These are phyloP conservation scores for Neolamprologus fasciatus DNA, from an alignment of 2,113 vertebrate genomes.

Conservation along the genomic window DNA sequence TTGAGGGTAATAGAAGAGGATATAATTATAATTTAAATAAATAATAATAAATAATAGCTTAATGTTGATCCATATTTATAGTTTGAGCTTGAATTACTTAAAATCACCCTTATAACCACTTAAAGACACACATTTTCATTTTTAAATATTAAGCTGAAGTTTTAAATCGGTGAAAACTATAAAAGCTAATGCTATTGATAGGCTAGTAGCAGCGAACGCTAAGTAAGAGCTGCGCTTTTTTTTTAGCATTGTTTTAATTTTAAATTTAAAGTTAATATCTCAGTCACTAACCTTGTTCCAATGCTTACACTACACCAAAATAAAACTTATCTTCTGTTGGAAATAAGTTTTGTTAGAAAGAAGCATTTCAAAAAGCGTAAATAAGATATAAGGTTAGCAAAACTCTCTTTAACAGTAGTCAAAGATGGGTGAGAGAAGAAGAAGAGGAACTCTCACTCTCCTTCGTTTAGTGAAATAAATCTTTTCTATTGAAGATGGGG, in stretches of 20 bases:
- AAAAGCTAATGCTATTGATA: not conserved
- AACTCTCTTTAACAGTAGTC: not conserved
- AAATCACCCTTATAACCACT: not conserved
- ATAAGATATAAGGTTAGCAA: not conserved
- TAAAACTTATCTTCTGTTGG: fast-evolving
- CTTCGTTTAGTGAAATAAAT: not conserved
- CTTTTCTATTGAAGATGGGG: not conserved
- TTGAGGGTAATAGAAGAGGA: not conserved
- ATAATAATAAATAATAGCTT: not conserved
- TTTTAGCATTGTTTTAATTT: not conserved
- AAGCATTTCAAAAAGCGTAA: not conserved
- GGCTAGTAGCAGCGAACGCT: not conserved
- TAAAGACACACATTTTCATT: not conserved
- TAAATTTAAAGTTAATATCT: not conserved
- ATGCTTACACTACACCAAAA: not conserved
- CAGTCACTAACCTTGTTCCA: not conserved
- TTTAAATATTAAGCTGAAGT: not conserved
- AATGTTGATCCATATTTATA: not conserved
- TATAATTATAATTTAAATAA: not conserved
- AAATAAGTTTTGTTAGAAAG: not conserved
- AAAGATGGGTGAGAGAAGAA: not conserved
- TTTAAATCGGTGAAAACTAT: not conserved
- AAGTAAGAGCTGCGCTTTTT: not conserved
- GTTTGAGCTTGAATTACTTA: not conserved
- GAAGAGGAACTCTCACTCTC: not conserved